These are phyloP conservation scores for Bolinopsis microptera DNA, from an alignment of 37 sponge, comb jelly and placozoan genomes.

Conservation along the genomic window DNA sequence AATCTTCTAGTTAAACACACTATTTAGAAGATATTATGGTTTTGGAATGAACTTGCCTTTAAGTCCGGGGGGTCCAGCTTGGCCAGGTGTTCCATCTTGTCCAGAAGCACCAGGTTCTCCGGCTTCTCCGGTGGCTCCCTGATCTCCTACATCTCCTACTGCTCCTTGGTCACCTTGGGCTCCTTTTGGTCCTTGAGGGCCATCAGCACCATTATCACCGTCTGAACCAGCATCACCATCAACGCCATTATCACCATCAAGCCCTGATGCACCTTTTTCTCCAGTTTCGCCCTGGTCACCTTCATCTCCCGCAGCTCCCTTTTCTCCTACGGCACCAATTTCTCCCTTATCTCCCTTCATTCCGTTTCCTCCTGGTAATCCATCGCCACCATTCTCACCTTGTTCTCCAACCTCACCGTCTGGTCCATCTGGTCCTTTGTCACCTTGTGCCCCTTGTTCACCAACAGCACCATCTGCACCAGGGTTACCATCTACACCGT, in stretches of 20 bases:
- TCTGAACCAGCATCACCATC: not conserved
- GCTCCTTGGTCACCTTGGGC: not conserved
- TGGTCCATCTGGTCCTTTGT: not conserved
- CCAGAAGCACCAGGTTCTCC: constrained; percentile 37
- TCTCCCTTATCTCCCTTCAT: not conserved
- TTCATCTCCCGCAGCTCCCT: not conserved
- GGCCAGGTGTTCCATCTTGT: not conserved
- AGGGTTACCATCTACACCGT: not conserved
- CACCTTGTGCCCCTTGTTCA: constrained; percentile 38
- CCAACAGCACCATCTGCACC: constrained; percentile 33
- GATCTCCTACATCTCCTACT: not conserved
- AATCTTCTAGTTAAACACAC: too few relatives aligned
- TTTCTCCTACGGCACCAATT: not conserved
- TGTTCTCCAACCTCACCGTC: constrained; percentile 1
- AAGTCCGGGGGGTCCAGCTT: constrained; percentile 14
- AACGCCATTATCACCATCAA: constrained; percentile 37
- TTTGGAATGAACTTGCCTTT: too few relatives aligned
- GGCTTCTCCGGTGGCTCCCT: not conserved
- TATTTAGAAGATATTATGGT: too few relatives aligned
- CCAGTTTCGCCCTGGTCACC: constrained; percentile 65
- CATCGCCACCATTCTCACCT: not conserved
- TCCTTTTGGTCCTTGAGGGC: constrained; percentile 25
- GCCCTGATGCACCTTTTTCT: constrained; percentile 38
- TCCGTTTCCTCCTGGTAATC: not conserved
- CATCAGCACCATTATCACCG: constrained; percentile 65